Evolutionary conservation across 1,140 invertebrate species (phyloP), one percentile per base, ranked within the genome.

Genomic region (Hyphantria cunea): DNA sequence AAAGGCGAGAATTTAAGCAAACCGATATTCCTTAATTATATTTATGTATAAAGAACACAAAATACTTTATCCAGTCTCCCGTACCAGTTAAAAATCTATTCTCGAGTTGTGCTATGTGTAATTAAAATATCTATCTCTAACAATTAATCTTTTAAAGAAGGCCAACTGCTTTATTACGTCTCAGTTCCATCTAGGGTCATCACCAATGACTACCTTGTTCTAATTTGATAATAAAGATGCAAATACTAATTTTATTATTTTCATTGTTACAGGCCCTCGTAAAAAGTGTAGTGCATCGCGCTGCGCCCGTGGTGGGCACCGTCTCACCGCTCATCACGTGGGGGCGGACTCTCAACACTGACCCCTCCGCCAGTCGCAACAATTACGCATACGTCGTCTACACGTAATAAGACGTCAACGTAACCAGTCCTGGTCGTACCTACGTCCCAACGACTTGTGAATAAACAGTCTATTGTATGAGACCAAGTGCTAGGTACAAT

Each of bases 271-370:
- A 87, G 83, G 72, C 69, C 65, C 63, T 76, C 74, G 70, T 83
- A 89, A 85, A 66, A 84, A 82, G 65, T 87, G 86, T 72, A 78
- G 77, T 68, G 44, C 41, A 44, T 44, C 85, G 86, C 81, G 85
- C 85, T 84, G 86, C 85, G 56, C 86, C 88, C 74, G 76, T 89
- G 59, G 79, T 90, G 50, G 88, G 88, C 78, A 90, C 88, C 72
- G 86, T 90, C 42, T 90, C 88, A 15, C 88, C 88, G 6, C 80
- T 90, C 11, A 74, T 90, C 58, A 87, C 82, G 10, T 90, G 88
- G 88, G 88, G 88, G 62, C 76, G 86, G 66, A 90, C 88, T 6
- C 82, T 90, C 54, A 86, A 90, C 80, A 86, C 86, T 72, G 83
- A 90, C 50, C 59, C 87, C 65, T 85, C 84, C 17, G 53, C 73